phyloP scores from a whole-genome alignment of 2,113 vertebrate species.

The Athene cunicularia region DNA sequence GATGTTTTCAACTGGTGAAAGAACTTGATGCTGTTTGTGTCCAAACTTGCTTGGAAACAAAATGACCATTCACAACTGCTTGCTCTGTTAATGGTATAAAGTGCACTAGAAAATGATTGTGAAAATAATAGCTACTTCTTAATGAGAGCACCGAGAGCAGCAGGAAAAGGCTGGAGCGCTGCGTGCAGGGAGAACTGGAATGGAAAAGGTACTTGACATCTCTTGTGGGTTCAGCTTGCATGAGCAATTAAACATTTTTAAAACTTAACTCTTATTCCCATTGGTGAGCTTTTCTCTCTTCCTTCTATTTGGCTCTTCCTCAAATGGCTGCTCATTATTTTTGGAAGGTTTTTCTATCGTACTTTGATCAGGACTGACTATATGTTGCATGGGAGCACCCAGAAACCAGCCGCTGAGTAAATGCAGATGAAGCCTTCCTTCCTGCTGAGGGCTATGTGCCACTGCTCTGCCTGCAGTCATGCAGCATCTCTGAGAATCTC shows the following conservation, averaged over 20 bases:
- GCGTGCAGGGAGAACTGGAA: background rate
- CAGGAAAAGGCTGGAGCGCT: background rate
- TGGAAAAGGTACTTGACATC: constrained; percentile 30
- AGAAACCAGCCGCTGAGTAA: background rate
- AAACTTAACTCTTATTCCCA: background rate
- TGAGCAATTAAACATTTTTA: background rate
- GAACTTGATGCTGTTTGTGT: background rate
- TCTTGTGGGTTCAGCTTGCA: background rate
- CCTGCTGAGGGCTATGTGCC: background rate
- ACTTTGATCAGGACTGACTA: background rate
- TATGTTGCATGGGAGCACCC: background rate
- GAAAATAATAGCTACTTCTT: constrained; percentile 24
- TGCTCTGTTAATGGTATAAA: background rate
- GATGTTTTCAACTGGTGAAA: background rate
- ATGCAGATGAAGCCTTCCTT: background rate
- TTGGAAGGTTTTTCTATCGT: rapidly evolving
- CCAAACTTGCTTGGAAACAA: background rate
- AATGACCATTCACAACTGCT: background rate
- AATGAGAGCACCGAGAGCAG: constrained; percentile 6
- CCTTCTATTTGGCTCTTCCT: background rate
- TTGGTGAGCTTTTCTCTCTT: background rate
- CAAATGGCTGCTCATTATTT: background rate
- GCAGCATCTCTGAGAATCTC: background rate
- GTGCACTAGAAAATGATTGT: constrained; percentile 24
- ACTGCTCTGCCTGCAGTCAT: background rate